These are phyloP conservation scores for Drosophila birchii DNA, from an alignment of 2,888 invertebrate species.

Conservation along the genomic window DNA sequence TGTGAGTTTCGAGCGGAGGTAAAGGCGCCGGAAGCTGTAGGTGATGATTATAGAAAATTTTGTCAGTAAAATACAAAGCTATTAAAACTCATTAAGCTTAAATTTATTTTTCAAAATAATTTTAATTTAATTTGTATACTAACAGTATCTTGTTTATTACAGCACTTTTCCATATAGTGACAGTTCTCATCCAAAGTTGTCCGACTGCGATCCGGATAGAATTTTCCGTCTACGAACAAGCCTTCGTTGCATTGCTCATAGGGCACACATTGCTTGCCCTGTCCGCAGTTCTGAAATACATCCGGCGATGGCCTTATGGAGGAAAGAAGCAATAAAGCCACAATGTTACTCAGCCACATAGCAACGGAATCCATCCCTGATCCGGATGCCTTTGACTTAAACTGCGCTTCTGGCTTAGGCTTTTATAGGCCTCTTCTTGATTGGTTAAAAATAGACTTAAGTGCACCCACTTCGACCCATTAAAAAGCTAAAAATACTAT, in stretches of 20 bases:
- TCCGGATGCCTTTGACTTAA: slow-evolving; percentile 50
- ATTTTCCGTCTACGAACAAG: slow-evolving; percentile 53
- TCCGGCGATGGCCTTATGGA: neutral
- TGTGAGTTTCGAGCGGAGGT: neutral
- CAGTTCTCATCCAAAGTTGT: slow-evolving; percentile 53
- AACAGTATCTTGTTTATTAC: slow-evolving; percentile 51
- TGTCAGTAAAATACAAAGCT: neutral
- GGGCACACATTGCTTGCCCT: slow-evolving; percentile 56
- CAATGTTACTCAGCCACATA: slow-evolving; percentile 13
- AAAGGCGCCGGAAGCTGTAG: neutral
- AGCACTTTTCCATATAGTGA: slow-evolving; percentile 69
- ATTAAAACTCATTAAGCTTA: too few relatives aligned
- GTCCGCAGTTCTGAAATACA: slow-evolving; percentile 41
- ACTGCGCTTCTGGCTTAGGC: slow-evolving; percentile 25
- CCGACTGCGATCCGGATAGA: slow-evolving; percentile 62
- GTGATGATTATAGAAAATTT: neutral
- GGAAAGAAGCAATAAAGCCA: neutral
- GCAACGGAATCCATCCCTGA: slow-evolving; percentile 5
- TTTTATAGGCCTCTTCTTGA: slow-evolving; percentile 55
- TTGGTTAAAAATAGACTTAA: slow-evolving; percentile 58
- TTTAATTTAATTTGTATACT: neutral
- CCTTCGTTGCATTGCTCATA: slow-evolving; percentile 63
- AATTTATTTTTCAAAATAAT: too few relatives aligned
- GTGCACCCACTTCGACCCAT: slow-evolving; percentile 17
- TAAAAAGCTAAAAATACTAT: slow-evolving; percentile 50